Evolutionary conservation across 2,888 invertebrate species (phyloP).

Genomic region (Drosophila cognata): DNA sequence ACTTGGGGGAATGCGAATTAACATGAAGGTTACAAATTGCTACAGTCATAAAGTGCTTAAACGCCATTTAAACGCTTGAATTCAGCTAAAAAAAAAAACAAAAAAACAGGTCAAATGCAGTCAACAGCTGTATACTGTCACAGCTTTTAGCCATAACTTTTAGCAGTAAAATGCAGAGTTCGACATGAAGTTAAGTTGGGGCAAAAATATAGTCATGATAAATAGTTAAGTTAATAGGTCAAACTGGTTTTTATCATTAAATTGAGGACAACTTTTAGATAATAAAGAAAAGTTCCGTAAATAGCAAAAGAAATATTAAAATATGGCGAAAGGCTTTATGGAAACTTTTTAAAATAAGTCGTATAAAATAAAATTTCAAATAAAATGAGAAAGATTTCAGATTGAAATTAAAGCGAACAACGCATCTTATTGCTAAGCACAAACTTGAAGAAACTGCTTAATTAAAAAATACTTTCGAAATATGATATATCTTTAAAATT

Average conservation of each 20-base stretch:
- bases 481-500: background rate
- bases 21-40: conserved; percentile 77
- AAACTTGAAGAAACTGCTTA: background rate
- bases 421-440: background rate
- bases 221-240: background rate
- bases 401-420: background rate
- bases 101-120: conserved; percentile 53
- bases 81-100: conserved; percentile 34
- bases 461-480: background rate
- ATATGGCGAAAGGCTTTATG: background rate
- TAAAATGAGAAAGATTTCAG: background rate
- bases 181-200: background rate
- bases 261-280: background rate
- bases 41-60: conserved; percentile 66
- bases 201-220: background rate
- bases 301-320: background rate
- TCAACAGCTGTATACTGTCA: conserved; percentile 11
- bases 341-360: background rate
- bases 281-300: background rate
- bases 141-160: conserved; percentile 7
- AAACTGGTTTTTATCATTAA: background rate
- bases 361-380: background rate
- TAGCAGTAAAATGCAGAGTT: conserved; percentile 13
- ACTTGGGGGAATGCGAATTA: conserved; percentile 59
- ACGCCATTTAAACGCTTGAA: conserved; percentile 70